Percentiles rank a stretch among this genome's conserved stretches.
phyloP scores from a whole-genome alignment of 23 tunicate species.

The Styela clava region DNA sequence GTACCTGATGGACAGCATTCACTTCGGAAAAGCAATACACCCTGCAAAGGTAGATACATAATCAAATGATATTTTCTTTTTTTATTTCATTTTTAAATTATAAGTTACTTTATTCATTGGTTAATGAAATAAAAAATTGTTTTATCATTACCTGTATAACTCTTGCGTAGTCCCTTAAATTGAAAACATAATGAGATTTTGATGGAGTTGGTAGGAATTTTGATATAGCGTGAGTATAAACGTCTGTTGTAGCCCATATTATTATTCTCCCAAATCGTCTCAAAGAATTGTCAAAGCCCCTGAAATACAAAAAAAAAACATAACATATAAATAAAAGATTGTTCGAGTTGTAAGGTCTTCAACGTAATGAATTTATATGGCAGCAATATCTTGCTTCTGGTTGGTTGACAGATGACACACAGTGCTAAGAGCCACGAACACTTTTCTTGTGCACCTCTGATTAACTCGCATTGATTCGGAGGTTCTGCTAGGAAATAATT shows the following conservation, averaged over 20 bases:
- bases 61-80: too few species aligned
- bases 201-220: slow-evolving; percentile 80
- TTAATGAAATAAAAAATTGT: too few species aligned
- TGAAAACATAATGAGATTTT: slow-evolving; percentile 85
- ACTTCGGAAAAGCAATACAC: slow-evolving; percentile 73
- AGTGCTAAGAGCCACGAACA: too few species aligned
- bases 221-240: slow-evolving; percentile 82
- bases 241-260: slow-evolving; percentile 91
- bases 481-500: too few species aligned
- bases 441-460: too few species aligned
- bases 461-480: too few species aligned
- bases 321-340: neutral
- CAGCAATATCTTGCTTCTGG: too few species aligned
- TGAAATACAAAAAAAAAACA: slow-evolving; percentile 16
- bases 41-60: slow-evolving; percentile 34
- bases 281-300: slow-evolving; percentile 89
- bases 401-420: too few species aligned
- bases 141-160: slow-evolving; percentile 64
- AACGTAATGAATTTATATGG: too few species aligned
- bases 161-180: slow-evolving; percentile 82
- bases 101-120: too few species aligned
- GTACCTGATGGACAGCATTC: slow-evolving; percentile 78
- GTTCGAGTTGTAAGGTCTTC: neutral
- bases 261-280: slow-evolving; percentile 81
- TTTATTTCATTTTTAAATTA: too few species aligned